These are phyloP conservation scores for Smutsia temminckii DNA, from an alignment of 2,797 vertebrate species.

Conservation along the genomic window DNA sequence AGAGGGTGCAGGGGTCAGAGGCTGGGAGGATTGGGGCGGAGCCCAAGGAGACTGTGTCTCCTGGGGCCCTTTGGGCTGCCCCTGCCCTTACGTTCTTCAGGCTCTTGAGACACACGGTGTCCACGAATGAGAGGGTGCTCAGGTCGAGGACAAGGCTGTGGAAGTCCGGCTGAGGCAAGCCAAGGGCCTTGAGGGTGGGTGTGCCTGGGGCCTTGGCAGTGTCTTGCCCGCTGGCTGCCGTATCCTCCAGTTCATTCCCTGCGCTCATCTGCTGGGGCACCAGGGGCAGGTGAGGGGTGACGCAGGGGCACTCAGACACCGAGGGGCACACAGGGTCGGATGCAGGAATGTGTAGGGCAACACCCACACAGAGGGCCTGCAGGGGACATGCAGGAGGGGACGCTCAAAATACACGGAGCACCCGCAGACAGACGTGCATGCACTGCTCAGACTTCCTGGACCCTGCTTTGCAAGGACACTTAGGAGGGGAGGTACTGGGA, in stretches of 20 bases:
- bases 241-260: not conserved
- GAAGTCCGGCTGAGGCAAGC: conserved; percentile 84
- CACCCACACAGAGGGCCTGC: not conserved
- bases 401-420: not conserved
- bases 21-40: not conserved
- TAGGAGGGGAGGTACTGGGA: not conserved
- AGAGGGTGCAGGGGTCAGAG: not conserved
- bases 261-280: not conserved
- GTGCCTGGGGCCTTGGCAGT: conserved; percentile 65
- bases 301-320: not conserved
- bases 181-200: conserved; percentile 78
- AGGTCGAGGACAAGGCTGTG: conserved; percentile 91
- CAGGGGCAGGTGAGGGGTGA: not conserved
- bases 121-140: conserved; percentile 92
- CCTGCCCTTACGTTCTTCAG: conserved; percentile 88
- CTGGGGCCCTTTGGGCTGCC: not conserved
- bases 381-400: not conserved
- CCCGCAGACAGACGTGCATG: not conserved
- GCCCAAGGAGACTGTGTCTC: not conserved
- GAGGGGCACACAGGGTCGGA: not conserved
- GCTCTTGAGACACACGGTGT: conserved; percentile 93
- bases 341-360: accelerated
- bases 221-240: conserved; percentile 63
- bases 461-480: not conserved
- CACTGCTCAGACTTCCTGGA: not conserved